Evolutionary conservation across 1,140 invertebrate species (phyloP).

Genomic region (Leptopilina clavipes): DNA sequence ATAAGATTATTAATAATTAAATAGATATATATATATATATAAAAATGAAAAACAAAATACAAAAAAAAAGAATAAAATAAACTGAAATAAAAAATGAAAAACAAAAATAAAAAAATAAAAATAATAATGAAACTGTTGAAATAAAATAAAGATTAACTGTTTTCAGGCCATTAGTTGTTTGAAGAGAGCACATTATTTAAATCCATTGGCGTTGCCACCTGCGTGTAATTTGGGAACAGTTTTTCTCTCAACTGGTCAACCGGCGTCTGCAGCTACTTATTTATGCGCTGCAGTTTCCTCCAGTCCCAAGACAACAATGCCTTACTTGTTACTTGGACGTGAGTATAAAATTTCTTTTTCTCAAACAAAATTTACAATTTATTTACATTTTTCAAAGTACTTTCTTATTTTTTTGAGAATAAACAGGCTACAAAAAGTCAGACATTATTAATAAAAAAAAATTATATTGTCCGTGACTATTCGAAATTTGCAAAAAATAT

Average conservation of each 20-base stretch:
- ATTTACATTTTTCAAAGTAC: not conserved
- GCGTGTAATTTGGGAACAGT: slow-evolving; percentile 71
- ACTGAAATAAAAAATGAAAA: too few relatives aligned
- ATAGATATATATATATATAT: too few relatives aligned
- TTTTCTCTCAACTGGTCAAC: slow-evolving; percentile 67
- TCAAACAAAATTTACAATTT: not conserved
- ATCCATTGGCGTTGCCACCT: slow-evolving; percentile 63
- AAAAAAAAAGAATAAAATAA: too few relatives aligned
- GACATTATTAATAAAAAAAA: too few relatives aligned
- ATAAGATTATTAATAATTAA: too few relatives aligned
- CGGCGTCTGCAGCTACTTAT: slow-evolving; percentile 69
- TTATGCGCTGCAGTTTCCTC: slow-evolving; percentile 64
- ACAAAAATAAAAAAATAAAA: not conserved
- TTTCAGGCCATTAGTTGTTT: slow-evolving; percentile 70
- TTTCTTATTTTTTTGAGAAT: too few relatives aligned
- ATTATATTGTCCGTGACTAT: too few relatives aligned
- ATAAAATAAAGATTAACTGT: too few relatives aligned
- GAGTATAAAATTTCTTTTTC: slow-evolving; percentile 46
- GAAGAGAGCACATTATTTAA: slow-evolving; percentile 70
- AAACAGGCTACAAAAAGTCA: too few relatives aligned
- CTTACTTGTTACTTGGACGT: slow-evolving; percentile 67
- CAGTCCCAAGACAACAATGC: slow-evolving; percentile 55
- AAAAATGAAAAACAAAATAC: too few relatives aligned
- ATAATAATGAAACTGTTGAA: too few relatives aligned
- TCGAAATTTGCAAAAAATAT: too few relatives aligned